Conservation (phyloP, 2,113 vertebrate genomes). For the Phalacrocorax brasilianus region DNA sequence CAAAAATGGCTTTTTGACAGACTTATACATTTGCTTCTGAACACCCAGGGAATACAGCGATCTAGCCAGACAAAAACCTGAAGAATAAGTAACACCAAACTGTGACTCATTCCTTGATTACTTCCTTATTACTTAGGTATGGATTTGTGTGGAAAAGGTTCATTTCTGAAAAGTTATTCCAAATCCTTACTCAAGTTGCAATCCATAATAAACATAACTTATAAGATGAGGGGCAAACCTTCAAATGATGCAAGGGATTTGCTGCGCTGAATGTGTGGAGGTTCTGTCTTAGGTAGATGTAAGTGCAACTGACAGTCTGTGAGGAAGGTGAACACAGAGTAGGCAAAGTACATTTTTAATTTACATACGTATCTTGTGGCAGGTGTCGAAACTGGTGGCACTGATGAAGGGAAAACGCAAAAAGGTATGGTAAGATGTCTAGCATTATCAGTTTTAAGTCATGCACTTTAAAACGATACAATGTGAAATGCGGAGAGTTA, state of each 20-base stretch:
- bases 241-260: neutral
- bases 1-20: neutral
- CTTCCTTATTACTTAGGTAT: neutral
- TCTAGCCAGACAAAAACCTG: neutral
- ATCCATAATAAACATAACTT: neutral
- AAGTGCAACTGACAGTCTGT: neutral
- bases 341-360: neutral
- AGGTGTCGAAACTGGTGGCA: neutral
- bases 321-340: neutral
- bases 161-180: neutral
- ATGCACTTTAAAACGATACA: neutral
- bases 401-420: neutral
- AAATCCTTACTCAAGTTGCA: neutral
- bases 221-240: neutral
- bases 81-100: neutral
- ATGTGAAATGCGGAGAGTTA: neutral
- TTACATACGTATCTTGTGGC: neutral
- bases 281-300: neutral
- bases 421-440: neutral
- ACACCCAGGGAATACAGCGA: neutral
- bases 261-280: fast-evolving
- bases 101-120: neutral
- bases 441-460: neutral
- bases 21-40: neutral
- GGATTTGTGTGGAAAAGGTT: neutral